Percentiles rank a stretch among this genome's conserved stretches.
phyloP scores from a whole-genome alignment of 2,797 vertebrate species.

The Mionectes olivaceus region DNA sequence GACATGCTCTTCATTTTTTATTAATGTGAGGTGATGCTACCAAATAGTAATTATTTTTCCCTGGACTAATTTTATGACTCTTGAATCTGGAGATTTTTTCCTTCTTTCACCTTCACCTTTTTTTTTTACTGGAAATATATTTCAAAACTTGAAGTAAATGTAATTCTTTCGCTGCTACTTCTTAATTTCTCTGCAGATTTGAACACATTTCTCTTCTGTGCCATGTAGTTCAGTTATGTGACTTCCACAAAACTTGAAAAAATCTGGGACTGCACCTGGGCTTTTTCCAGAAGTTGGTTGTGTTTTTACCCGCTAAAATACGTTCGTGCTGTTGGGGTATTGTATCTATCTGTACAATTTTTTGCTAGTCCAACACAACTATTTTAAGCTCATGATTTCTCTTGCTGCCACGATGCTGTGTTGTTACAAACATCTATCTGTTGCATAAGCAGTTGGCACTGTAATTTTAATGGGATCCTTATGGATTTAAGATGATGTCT shows the following conservation, averaged over 20 bases:
- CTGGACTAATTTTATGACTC: neutral
- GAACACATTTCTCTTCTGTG: neutral
- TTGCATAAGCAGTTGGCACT: neutral
- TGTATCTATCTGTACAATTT: neutral
- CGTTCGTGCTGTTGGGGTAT: neutral
- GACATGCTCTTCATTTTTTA: neutral
- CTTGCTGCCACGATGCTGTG: accelerated
- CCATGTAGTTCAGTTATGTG: neutral
- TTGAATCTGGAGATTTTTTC: neutral
- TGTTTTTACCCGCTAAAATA: neutral
- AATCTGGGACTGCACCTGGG: neutral
- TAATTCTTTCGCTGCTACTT: neutral
- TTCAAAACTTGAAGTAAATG: neutral
- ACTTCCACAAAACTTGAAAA: neutral
- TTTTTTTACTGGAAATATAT: neutral
- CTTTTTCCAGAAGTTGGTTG: neutral
- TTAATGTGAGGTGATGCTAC: neutral
- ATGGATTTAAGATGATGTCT: neutral
- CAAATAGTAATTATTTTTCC: neutral
- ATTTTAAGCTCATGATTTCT: neutral
- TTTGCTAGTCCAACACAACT: neutral
- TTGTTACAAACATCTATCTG: neutral
- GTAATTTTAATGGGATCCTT: neutral
- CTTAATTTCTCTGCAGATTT: neutral
- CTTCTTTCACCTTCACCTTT: neutral